These are phyloP conservation scores for Metaphire vulgaris DNA, from an alignment of 1,140 invertebrate genomes.

Conservation along the genomic window DNA sequence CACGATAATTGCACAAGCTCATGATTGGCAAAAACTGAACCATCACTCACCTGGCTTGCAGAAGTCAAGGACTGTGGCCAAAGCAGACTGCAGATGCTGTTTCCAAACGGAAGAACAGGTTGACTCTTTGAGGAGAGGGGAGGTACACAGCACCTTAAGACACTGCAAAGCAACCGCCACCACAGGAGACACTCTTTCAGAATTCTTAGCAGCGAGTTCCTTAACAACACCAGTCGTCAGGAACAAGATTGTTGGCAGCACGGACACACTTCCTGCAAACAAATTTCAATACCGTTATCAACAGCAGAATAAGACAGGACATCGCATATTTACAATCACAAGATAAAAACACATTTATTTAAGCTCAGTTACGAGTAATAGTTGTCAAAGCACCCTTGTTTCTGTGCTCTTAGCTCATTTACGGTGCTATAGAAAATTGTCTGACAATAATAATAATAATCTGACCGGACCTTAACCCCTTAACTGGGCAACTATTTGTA, in stretches of 20 bases:
- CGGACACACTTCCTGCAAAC: constrained; percentile 67
- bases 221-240: constrained; percentile 79
- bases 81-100: constrained; percentile 71
- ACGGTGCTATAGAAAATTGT: too few relatives aligned
- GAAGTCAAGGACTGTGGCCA: constrained; percentile 80
- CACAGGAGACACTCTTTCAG: constrained; percentile 57
- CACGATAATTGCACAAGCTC: constrained; percentile 78
- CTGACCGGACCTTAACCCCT: too few relatives aligned
- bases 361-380: too few relatives aligned
- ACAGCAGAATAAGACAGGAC: too few relatives aligned
- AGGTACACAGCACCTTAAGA: constrained; percentile 62
- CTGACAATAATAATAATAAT: too few relatives aligned
- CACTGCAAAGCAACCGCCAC: constrained; percentile 63
- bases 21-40: constrained; percentile 81
- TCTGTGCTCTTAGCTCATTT: too few relatives aligned
- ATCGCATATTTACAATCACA: too few relatives aligned
- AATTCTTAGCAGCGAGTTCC: constrained; percentile 60
- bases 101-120: constrained; percentile 64
- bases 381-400: too few relatives aligned
- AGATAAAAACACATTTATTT: too few relatives aligned
- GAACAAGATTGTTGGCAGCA: constrained; percentile 87
- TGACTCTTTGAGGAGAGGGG: constrained; percentile 62
- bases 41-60: constrained; percentile 75
- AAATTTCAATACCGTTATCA: constrained; percentile 24
- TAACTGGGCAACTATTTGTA: too few relatives aligned